A percentile compares a stretch with the other conserved stretches of the same genome.
phyloP scores from a whole-genome alignment of 2,113 vertebrate species.

The Carettochelys insculpta region DNA sequence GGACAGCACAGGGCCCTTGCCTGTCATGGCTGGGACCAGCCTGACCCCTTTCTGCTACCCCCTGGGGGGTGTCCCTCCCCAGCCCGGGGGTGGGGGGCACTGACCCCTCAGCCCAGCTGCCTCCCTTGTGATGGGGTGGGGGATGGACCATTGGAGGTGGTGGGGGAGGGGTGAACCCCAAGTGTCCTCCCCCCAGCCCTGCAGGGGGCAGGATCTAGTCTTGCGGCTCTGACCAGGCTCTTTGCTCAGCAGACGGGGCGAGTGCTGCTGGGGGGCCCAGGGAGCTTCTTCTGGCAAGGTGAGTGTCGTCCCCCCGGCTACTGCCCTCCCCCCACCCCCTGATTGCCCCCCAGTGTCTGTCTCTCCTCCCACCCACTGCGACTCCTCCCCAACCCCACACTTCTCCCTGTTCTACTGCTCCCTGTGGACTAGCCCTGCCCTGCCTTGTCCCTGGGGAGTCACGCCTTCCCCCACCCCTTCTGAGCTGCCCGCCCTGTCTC shows the following conservation, averaged over 20 bases:
- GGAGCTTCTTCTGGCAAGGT: constrained; percentile 95
- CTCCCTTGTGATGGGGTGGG: neutral
- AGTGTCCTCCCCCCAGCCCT: too few relatives aligned
- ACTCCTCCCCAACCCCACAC: too few relatives aligned
- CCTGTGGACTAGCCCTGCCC: neutral
- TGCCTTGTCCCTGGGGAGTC: constrained; percentile 63
- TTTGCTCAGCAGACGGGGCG: constrained; percentile 82
- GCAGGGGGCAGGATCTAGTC: neutral
- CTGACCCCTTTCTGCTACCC: neutral
- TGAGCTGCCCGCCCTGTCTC: neutral
- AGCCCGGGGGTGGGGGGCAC: neutral
- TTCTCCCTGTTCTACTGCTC: neutral
- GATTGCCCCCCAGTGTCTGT: neutral
- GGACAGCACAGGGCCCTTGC: neutral
- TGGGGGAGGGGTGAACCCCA: neutral
- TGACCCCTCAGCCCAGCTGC: neutral
- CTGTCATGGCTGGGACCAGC: neutral
- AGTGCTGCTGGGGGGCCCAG: constrained; percentile 89
- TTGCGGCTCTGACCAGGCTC: neutral
- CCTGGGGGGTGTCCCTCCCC: neutral
- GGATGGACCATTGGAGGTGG: neutral
- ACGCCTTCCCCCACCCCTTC: neutral
- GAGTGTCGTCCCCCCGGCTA: neutral
- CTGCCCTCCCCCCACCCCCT: neutral
- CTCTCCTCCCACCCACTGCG: neutral